phyloP scores from a whole-genome alignment of 1,140 invertebrate species.

The Ceratina japonica region DNA sequence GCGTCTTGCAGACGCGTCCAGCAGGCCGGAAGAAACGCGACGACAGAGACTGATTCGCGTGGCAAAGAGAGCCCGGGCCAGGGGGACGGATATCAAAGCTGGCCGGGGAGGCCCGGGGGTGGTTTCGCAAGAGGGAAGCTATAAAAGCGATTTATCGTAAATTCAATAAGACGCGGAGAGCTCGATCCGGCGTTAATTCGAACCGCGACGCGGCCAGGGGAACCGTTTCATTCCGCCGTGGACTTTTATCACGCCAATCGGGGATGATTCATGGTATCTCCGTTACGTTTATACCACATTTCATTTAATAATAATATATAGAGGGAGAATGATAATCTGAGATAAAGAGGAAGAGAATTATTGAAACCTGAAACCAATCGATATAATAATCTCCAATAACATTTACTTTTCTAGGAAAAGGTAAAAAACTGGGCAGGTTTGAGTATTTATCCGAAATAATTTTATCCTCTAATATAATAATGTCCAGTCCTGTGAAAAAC shows the following conservation, averaged over 20 bases:
- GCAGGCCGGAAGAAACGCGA: background rate
- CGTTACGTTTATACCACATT: background rate
- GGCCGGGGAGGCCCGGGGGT: too few species aligned
- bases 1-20: background rate
- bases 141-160: constrained; percentile 59
- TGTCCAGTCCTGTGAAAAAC: too few species aligned
- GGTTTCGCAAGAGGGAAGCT: constrained; percentile 1
- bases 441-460: too few species aligned
- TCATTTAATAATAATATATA: too few species aligned
- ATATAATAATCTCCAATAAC: too few species aligned
- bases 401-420: too few species aligned
- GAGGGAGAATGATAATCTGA: too few species aligned
- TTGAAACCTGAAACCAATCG: too few species aligned
- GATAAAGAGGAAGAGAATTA: too few species aligned
- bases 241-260: constrained; percentile 24
- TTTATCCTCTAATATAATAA: too few species aligned
- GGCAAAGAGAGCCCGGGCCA: background rate
- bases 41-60: constrained; percentile 10
- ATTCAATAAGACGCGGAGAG: constrained; percentile 60
- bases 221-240: constrained; percentile 33
- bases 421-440: too few species aligned
- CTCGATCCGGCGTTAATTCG: constrained; percentile 58
- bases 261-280: background rate
- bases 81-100: too few species aligned
- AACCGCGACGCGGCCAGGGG: constrained; percentile 15